phyloP scores from a whole-genome alignment of 2,113 vertebrate species.

The Cheilinus undulatus region DNA sequence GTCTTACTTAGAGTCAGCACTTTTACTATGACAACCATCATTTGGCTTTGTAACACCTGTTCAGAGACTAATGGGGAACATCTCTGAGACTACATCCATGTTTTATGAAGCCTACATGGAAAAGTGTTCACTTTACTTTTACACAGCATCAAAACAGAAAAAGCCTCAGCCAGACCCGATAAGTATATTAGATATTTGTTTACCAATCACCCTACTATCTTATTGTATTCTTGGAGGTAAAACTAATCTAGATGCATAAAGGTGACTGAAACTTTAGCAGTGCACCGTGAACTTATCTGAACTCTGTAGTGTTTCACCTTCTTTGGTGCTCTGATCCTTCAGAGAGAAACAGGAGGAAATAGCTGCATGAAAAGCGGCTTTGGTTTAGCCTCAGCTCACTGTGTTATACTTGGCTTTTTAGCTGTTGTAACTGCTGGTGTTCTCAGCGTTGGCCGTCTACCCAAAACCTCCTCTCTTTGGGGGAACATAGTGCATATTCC shows the following conservation, averaged over 20 bases:
- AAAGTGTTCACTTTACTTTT: background rate
- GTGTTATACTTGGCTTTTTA: slow-evolving; percentile 9
- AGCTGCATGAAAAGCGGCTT: background rate
- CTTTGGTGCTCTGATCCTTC: background rate
- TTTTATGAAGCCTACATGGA: no score
- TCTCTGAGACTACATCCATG: no score
- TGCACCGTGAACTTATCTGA: background rate
- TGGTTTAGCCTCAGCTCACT: slow-evolving; percentile 12
- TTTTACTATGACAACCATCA: no score
- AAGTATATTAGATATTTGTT: no score
- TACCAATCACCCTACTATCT: no score
- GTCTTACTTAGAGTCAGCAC: no score
- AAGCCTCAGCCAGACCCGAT: background rate
- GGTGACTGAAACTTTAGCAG: background rate
- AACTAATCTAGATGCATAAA: background rate
- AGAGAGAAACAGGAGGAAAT: background rate
- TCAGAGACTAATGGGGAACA: no score
- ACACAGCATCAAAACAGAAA: background rate
- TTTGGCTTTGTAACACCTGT: no score
- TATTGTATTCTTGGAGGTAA: background rate
- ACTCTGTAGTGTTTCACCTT: background rate
- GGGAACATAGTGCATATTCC: slow-evolving; percentile 6
- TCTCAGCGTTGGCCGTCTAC: slow-evolving; percentile 12
- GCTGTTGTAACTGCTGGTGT: slow-evolving; percentile 24
- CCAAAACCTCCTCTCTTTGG: slow-evolving; percentile 2